phyloP scores from a whole-genome alignment of 2,797 vertebrate species.

The Gymnothorax javanicus region DNA sequence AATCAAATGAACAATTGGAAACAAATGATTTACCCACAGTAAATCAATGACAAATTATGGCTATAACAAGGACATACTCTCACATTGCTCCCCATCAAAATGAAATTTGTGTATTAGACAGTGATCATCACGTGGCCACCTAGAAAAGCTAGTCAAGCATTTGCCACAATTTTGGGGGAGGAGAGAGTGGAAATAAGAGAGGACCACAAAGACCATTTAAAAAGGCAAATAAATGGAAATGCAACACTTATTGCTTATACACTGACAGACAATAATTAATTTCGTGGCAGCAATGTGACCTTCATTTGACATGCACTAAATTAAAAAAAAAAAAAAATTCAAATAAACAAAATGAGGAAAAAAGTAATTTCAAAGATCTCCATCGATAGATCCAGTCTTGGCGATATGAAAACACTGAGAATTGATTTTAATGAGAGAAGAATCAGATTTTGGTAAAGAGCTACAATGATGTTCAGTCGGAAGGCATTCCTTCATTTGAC shows the following conservation, averaged over 20 bases:
- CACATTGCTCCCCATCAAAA: background rate
- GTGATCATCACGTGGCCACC: background rate
- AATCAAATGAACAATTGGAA: conserved; percentile 34
- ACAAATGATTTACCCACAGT: conserved; percentile 36
- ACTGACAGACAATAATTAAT: conserved; percentile 69
- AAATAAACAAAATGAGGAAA: conserved; percentile 50
- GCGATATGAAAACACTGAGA: conserved; percentile 70
- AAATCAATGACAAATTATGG: conserved; percentile 55
- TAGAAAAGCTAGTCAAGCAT: conserved; percentile 15
- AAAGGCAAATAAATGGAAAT: conserved; percentile 71
- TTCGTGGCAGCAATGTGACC: conserved; percentile 76
- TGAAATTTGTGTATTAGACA: background rate
- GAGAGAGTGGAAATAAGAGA: background rate
- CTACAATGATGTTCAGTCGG: conserved; percentile 76
- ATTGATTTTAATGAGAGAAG: conserved; percentile 73
- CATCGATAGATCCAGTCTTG: conserved; percentile 77
- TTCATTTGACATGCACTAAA: conserved; percentile 78
- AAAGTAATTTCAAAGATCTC: conserved; percentile 71
- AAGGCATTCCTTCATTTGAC: conserved; percentile 79
- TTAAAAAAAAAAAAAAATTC: conserved; percentile 66
- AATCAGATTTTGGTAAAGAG: conserved; percentile 85
- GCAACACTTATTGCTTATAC: conserved; percentile 92
- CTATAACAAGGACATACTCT: conserved; percentile 45
- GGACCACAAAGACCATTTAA: conserved; percentile 42
- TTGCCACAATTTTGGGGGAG: conserved; percentile 31